Percentiles rank a stretch among this genome's conserved stretches.
Evolutionary conservation across 2,113 vertebrate genomes (phyloP).

Genomic region (Boleophthalmus pectinirostris): DNA sequence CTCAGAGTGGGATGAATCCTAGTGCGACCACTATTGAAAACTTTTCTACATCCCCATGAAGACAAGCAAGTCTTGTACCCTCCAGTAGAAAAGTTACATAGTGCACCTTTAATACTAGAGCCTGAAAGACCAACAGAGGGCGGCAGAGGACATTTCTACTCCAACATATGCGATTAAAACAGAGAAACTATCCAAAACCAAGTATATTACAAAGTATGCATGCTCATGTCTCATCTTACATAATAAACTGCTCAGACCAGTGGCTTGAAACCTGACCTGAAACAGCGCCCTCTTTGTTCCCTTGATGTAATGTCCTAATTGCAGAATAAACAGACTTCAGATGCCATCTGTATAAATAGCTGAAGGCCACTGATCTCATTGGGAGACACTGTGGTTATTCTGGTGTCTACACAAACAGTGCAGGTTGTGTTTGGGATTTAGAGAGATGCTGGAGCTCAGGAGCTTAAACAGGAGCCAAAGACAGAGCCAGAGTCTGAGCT

Average conservation of each 20-base stretch:
- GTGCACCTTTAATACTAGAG: too few relatives aligned
- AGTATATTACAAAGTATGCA: too few relatives aligned
- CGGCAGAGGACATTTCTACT: too few relatives aligned
- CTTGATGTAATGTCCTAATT: neutral
- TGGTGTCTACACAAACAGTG: conserved; percentile 15
- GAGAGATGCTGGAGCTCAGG: conserved; percentile 16
- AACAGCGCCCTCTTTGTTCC: neutral
- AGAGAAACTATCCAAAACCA: too few relatives aligned
- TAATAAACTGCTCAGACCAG: neutral
- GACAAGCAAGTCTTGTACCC: too few relatives aligned
- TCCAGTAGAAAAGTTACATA: too few relatives aligned
- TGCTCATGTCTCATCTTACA: neutral
- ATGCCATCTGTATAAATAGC: neutral
- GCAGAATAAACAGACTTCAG: neutral
- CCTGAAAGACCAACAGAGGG: too few relatives aligned
- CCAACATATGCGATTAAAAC: too few relatives aligned
- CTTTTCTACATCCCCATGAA: too few relatives aligned
- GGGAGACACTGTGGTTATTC: conserved; percentile 13
- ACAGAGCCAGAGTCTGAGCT: conserved; percentile 35
- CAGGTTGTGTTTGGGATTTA: conserved; percentile 10
- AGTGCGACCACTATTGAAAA: too few relatives aligned
- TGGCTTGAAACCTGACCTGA: neutral
- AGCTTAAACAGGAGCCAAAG: conserved; percentile 29
- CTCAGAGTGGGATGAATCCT: too few relatives aligned
- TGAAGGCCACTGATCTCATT: neutral